A percentile compares a stretch with the other conserved stretches of the same genome.
Evolutionary conservation across 2,888 invertebrate genomes (phyloP).

Genomic region (Hydropsyche betteni): DNA sequence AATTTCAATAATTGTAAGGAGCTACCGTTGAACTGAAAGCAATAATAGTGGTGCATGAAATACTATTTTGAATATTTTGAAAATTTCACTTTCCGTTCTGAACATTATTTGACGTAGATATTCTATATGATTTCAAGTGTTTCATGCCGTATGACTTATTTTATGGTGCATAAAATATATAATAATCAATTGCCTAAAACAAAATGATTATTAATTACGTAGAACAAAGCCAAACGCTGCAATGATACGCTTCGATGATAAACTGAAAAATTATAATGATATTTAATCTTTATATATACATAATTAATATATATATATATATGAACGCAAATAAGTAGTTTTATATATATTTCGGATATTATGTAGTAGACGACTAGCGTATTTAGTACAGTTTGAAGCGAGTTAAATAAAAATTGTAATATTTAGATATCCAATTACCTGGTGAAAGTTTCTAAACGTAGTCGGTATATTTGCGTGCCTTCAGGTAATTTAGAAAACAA

Average conservation of each 20-base stretch:
- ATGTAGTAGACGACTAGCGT: constrained; percentile 33
- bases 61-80: background rate
- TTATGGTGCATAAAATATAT: constrained; percentile 29
- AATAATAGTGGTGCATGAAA: constrained; percentile 34
- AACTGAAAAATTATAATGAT: constrained; percentile 25
- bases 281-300: constrained; percentile 14
- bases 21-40: constrained; percentile 43
- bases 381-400: constrained; percentile 23
- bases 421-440: constrained; percentile 42
- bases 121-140: background rate
- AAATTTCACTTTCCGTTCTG: too few species aligned
- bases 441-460: constrained; percentile 47
- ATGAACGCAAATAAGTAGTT: constrained; percentile 44
- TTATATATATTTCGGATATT: constrained; percentile 41
- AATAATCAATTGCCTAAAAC: constrained; percentile 43
- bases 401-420: constrained; percentile 22
- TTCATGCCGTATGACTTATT: constrained; percentile 18
- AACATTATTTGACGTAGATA: too few species aligned
- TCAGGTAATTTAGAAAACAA: constrained; percentile 44
- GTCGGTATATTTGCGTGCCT: constrained; percentile 50
- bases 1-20: constrained; percentile 39
- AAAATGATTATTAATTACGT: constrained; percentile 29
- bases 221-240: constrained; percentile 38
- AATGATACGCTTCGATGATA: constrained; percentile 38
- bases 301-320: constrained; percentile 40